phyloP scores from a whole-genome alignment of 2,888 invertebrate genomes.

The Octonoba sinensis region DNA sequence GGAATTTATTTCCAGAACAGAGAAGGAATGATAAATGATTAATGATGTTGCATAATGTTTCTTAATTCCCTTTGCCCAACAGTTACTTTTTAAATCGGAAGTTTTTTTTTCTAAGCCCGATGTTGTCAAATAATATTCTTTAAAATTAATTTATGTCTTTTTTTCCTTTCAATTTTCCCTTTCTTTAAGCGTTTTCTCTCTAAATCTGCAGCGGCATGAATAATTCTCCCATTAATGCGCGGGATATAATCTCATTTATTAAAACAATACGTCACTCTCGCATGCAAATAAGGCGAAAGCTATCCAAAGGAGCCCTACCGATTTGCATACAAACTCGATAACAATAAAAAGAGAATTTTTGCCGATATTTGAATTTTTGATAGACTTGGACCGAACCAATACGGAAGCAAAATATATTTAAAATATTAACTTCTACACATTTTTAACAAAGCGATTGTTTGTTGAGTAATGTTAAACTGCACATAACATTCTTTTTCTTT shows the following conservation, averaged over 20 bases:
- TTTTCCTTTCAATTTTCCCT: constrained; percentile 6
- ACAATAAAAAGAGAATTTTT: constrained; percentile 60
- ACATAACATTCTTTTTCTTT: too few species aligned
- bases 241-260: constrained; percentile 61
- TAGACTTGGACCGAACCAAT: constrained; percentile 7
- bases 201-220: constrained; percentile 48
- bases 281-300: constrained; percentile 52
- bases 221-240: constrained; percentile 57
- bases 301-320: constrained; percentile 32
- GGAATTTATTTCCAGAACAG: too few species aligned
- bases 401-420: too few species aligned
- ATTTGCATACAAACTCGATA: constrained; percentile 63
- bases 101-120: too few species aligned
- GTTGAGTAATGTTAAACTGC: too few species aligned
- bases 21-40: too few species aligned
- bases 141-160: constrained; percentile 52
- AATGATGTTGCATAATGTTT: too few species aligned
- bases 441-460: too few species aligned
- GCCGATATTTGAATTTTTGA: constrained; percentile 57
- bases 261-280: constrained; percentile 61
- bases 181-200: background rate
- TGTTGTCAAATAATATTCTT: constrained; percentile 1
- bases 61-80: too few species aligned
- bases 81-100: too few species aligned
- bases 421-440: too few species aligned